phyloP scores from a whole-genome alignment of 2,113 vertebrate species.

The Siniperca chuatsi region DNA sequence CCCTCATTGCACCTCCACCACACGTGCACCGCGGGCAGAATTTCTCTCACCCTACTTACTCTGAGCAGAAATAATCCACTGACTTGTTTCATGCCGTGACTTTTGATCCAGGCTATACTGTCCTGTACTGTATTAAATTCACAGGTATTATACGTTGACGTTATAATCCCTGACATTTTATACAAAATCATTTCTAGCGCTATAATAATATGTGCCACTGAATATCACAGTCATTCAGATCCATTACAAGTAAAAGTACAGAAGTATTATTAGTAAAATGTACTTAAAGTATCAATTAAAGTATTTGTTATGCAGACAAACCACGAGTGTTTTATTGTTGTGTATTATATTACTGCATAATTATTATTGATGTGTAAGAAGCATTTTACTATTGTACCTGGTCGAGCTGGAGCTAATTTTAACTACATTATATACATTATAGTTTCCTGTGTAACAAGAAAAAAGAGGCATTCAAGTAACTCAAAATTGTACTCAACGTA shows the following conservation, averaged over 20 bases:
- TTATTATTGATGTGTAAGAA: not conserved
- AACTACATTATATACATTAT: not conserved
- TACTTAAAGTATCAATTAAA: no score
- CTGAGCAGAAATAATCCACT: slow-evolving; percentile 58
- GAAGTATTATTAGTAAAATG: not conserved
- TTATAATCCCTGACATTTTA: slow-evolving; percentile 49
- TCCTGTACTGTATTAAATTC: slow-evolving; percentile 30
- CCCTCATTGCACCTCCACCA: slow-evolving; percentile 3
- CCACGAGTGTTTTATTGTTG: not conserved
- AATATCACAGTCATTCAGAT: not conserved
- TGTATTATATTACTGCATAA: not conserved
- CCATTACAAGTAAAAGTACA: not conserved
- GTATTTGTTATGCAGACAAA: not conserved
- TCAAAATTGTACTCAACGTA: no score
- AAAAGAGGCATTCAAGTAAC: no score
- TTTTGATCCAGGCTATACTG: slow-evolving; percentile 54
- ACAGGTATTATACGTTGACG: slow-evolving; percentile 44
- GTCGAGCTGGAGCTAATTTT: not conserved
- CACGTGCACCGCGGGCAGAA: slow-evolving; percentile 15
- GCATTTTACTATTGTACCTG: not conserved
- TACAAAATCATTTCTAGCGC: slow-evolving; percentile 15
- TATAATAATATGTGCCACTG: not conserved
- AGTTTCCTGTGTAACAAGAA: not conserved
- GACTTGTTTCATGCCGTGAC: not conserved
- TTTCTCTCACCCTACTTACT: slow-evolving; percentile 34